phyloP scores from a whole-genome alignment of 2,888 invertebrate species.

The Seladonia tumulorum region DNA sequence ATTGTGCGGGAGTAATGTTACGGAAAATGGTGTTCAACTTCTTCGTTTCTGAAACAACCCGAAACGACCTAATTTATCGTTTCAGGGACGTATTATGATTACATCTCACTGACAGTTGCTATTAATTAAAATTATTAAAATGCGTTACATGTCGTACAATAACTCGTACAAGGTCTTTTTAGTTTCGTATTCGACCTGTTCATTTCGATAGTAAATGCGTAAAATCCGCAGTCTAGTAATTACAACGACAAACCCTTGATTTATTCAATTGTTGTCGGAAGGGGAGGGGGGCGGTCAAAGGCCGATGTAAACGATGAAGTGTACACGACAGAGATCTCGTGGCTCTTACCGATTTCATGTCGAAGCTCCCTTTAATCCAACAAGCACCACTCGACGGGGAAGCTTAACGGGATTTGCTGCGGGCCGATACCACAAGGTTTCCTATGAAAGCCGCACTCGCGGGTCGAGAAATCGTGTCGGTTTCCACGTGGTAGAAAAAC shows the following conservation, averaged over 20 bases:
- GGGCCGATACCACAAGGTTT: slow-evolving; percentile 36
- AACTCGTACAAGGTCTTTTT: no score
- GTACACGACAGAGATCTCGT: not conserved
- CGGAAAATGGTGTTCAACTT: not conserved
- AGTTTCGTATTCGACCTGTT: not conserved
- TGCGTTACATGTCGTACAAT: no score
- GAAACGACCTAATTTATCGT: no score
- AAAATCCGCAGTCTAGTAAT: not conserved
- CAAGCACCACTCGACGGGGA: slow-evolving; percentile 23
- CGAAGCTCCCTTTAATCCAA: slow-evolving; percentile 38
- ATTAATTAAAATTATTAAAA: no score
- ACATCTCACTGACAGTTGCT: no score
- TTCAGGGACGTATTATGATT: no score
- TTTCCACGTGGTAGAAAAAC: slow-evolving; percentile 33
- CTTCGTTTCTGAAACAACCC: no score
- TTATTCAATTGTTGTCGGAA: not conserved
- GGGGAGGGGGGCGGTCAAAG: not conserved
- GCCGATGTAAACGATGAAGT: not conserved
- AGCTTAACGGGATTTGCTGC: slow-evolving; percentile 27
- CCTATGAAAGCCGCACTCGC: slow-evolving; percentile 42
- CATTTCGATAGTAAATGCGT: no score
- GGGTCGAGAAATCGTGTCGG: slow-evolving; percentile 31
- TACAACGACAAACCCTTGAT: not conserved
- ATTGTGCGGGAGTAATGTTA: not conserved
- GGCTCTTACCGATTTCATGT: slow-evolving; percentile 45